Base-by-base conservation (phyloP, 2,888 invertebrate species). In the Drosophila parthenogenetica region DNA sequence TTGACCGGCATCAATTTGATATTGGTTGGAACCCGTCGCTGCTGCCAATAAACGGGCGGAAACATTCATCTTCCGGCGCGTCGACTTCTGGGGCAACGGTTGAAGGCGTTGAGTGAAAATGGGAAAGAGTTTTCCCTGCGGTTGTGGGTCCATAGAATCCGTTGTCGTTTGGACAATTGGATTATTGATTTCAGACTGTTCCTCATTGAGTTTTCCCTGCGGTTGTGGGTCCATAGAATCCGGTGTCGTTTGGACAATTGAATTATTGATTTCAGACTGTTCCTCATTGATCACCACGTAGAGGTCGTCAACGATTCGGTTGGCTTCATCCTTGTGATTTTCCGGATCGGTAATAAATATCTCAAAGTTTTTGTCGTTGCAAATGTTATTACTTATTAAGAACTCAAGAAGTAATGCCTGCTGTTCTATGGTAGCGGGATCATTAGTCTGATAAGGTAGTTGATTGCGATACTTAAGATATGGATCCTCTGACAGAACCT, bases 1-100 rank as follows among this genome's bases (percentile, higher is more conserved):
- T 91, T 98, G 97, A 0, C 97, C 97, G 0, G 95, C 96, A 92
- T 98, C 97, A 60, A 97, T 94, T 65, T 96, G 94, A 91, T 95
- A 95, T 85, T 97, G 97, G 90, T 95, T 93, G 0, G 91, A 91
- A 0, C 93, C 93, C 7, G 92, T 90, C 82, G 93, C 93, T 10
- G 78, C 86, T 19, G 43, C 71, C 76, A 83, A 81, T 14, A 69
- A 60, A 5, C 79, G 81, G 5, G 57, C 48, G 0, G 51, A 17
- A 2, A 90, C 92, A 35, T 32, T 16, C 0, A 67, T 17, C 3
- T 68, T 75, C 40, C 92, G 90, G 25, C 93, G 92, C 45, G 93
- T 93, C 0, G 87, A 75, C 25, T 75, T 81, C 39, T 78, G 81
- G 2, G 67, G 60, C 5, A 91, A 60, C 0, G 88, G 89, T 46